Evolutionary conservation across 64 coral and sea anemone genomes (phyloP), one percentile per base, ranked within the genome.

Genomic region (Exaiptasia diaphana): DNA sequence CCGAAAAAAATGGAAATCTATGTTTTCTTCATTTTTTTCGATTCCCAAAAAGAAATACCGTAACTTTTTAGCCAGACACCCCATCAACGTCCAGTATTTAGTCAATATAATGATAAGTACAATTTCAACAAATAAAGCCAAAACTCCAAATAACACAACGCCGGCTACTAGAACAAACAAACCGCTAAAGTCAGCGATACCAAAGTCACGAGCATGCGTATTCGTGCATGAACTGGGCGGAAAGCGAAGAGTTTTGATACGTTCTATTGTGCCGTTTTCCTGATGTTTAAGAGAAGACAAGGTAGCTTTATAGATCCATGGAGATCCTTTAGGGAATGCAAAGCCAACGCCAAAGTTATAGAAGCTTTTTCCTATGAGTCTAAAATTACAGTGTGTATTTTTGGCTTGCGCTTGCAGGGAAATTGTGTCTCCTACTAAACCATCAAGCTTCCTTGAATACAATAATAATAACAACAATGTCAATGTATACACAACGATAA

Each of bases 211-310:
- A 34, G 71, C 28, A 17, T n/a, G 13, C 4, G 12, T 29, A 25
- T 71, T 71, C 21, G 34, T 10, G n/a, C 67, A 71, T 11, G 67
- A 22, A 24, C 40, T 71, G 34, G 34, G 25, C 23, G 67, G 67
- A 71, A 71, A 71, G 34, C 31, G 67, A 13, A 71, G 67, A 15
- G 34, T 43, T 27, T 44, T 26, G 73, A 86, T 86, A 2, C 29
- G 28, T 5, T 86, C 53, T 17, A 86, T 50, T 6, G 54, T 86
- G n/a, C 83, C 83, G 14, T 86, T 86, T 38, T 86, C 83, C 53
- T 86, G 83, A 58, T 86, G 75, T 46, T 86, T 86, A 3, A 86
- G 25, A 27, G 76, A 70, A 14, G 83, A 86, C 3, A 86, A 28
- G 11, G 56, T 86, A 0, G 83, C 83, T 38, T 86, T 68, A 1